A percentile compares a stretch with the other conserved stretches of the same genome.
These are phyloP conservation scores for Choristoneura rosaceana DNA, from an alignment of 2,888 invertebrate species.

Conservation along the genomic window DNA sequence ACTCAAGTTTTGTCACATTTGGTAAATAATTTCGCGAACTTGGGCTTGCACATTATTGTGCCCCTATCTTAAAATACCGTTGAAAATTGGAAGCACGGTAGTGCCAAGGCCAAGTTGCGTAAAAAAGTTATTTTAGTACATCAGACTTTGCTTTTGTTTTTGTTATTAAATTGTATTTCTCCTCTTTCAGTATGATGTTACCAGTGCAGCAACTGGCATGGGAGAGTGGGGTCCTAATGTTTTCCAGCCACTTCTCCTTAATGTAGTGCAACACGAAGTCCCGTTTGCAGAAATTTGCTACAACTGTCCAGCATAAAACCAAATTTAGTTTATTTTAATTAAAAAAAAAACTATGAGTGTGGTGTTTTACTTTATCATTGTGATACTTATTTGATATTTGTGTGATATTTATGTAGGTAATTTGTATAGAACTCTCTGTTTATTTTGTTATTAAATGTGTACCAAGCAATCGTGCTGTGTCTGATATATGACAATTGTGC, in stretches of 20 bases:
- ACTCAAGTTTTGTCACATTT: conserved; percentile 56
- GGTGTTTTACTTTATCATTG: too few relatives aligned
- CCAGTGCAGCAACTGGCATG: conserved; percentile 52
- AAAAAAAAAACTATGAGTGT: too few relatives aligned
- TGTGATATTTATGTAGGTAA: too few relatives aligned
- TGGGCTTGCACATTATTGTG: neutral
- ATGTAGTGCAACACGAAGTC: conserved; percentile 54
- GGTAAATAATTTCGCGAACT: conserved; percentile 53
- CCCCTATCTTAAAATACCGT: neutral
- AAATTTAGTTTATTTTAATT: too few relatives aligned
- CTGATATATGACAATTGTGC: too few relatives aligned
- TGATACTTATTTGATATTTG: too few relatives aligned
- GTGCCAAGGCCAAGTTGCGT: conserved; percentile 13
- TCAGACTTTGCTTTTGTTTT: neutral
- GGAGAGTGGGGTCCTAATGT: conserved; percentile 58
- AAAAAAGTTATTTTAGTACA: neutral
- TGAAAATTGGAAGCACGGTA: neutral
- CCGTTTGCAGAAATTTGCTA: conserved; percentile 69
- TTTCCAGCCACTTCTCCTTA: conserved; percentile 57
- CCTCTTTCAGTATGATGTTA: conserved; percentile 58
- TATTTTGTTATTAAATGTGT: too few relatives aligned
- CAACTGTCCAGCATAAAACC: conserved; percentile 54
- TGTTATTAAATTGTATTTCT: conserved; percentile 45
- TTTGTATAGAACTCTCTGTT: too few relatives aligned
- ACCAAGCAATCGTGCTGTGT: too few relatives aligned